phyloP scores from a whole-genome alignment of 2,113 vertebrate species.

The Dissostichus mawsoni region DNA sequence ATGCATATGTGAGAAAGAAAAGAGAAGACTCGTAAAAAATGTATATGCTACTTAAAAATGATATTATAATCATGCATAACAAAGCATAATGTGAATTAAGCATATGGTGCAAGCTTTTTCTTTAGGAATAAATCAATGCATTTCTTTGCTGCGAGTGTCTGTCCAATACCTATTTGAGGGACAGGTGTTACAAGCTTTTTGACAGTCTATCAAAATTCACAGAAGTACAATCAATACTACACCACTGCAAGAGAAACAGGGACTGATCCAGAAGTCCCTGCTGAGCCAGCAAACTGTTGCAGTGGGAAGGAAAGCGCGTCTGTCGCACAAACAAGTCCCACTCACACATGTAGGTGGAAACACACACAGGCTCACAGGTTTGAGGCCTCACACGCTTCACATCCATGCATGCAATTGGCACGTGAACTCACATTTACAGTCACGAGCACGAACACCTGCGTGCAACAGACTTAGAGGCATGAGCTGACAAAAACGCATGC shows the following conservation, averaged over 20 bases:
- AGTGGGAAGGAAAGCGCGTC: slow-evolving; percentile 44
- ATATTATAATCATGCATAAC: slow-evolving; percentile 6
- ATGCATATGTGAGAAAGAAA: slow-evolving; percentile 18
- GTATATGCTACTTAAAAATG: neutral
- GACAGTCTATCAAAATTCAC: slow-evolving; percentile 69
- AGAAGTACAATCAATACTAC: slow-evolving; percentile 63
- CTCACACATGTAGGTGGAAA: neutral
- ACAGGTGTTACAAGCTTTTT: slow-evolving; percentile 66
- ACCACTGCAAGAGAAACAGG: slow-evolving; percentile 59
- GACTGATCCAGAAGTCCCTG: slow-evolving; percentile 71
- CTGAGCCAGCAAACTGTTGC: slow-evolving; percentile 75
- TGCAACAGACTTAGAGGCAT: slow-evolving; percentile 36
- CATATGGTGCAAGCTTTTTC: neutral
- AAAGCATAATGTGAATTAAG: slow-evolving; percentile 1
- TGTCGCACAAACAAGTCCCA: slow-evolving; percentile 45
- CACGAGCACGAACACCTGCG: slow-evolving; percentile 53
- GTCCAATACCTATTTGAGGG: slow-evolving; percentile 47
- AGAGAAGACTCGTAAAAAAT: neutral
- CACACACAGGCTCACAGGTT: slow-evolving; percentile 19
- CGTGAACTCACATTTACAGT: slow-evolving; percentile 11
- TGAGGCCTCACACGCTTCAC: slow-evolving; percentile 3
- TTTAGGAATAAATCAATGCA: slow-evolving; percentile 3
- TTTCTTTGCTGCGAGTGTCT: slow-evolving; percentile 17
- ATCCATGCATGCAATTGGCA: slow-evolving; percentile 1
- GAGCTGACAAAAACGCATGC: slow-evolving; percentile 46